Conservation (phyloP, 2,797 vertebrate species). For the Enteromius viviparus region DNA sequence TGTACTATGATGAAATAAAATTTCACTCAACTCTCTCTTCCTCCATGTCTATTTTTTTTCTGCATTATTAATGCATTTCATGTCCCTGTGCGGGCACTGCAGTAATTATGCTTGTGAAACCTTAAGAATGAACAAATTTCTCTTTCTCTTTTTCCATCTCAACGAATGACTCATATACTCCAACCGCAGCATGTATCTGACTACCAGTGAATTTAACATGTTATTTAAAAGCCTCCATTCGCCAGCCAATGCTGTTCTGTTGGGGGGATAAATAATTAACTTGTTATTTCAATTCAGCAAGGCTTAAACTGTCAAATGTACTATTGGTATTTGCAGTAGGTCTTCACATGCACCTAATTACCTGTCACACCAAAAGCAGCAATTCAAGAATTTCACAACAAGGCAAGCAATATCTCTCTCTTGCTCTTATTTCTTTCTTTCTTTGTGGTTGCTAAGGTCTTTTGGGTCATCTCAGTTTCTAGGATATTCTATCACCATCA, state of each 20-base stretch:
- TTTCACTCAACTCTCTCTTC: slow-evolving; percentile 25
- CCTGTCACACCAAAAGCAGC: not conserved
- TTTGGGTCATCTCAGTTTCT: not conserved
- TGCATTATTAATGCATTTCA: slow-evolving; percentile 53
- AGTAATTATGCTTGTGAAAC: slow-evolving; percentile 48
- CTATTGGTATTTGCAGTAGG: slow-evolving; percentile 19
- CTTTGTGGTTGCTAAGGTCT: not conserved
- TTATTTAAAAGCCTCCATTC: slow-evolving; percentile 22
- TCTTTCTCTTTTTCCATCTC: slow-evolving; percentile 37
- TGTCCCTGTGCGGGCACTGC: slow-evolving; percentile 44
- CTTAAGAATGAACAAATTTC: slow-evolving; percentile 46
- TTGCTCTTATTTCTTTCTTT: not conserved
- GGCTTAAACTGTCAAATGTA: not conserved
- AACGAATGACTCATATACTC: slow-evolving; percentile 23
- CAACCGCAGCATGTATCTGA: not conserved
- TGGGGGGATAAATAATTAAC: slow-evolving; percentile 12
- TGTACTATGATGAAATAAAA: slow-evolving; percentile 20
- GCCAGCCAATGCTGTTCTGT: not conserved
- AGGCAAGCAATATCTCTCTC: not conserved
- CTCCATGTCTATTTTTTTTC: slow-evolving; percentile 22
- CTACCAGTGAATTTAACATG: slow-evolving; percentile 8
- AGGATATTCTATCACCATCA: not conserved
- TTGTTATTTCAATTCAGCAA: slow-evolving; percentile 4
- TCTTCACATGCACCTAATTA: slow-evolving; percentile 3
- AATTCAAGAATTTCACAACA: slow-evolving; percentile 6